These are phyloP conservation scores for Volucella bombylans DNA, from an alignment of 2,888 invertebrate genomes.

Conservation along the genomic window DNA sequence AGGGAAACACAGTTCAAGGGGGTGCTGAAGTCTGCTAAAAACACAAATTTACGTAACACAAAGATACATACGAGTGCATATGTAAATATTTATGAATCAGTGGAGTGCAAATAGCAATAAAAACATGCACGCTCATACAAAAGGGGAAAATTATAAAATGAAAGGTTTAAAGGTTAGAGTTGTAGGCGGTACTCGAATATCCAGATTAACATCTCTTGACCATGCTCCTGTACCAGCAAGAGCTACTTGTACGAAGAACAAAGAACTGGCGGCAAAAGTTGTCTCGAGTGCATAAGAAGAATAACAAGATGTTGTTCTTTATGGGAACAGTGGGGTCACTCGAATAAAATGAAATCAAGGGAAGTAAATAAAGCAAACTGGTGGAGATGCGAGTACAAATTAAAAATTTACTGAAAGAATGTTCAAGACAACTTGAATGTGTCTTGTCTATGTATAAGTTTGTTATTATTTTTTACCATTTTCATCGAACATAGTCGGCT, in stretches of 20 bases:
- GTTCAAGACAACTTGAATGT: no score
- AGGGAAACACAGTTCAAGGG: constrained; percentile 18
- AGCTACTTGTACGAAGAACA: not conserved
- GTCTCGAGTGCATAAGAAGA: not conserved
- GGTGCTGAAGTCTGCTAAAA: not conserved
- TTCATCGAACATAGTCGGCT: no score
- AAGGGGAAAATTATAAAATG: not conserved
- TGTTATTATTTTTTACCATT: no score
- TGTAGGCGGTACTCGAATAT: not conserved
- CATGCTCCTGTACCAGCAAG: constrained; percentile 8
- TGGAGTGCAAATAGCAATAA: not conserved
- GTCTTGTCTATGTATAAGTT: no score
- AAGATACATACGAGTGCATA: not conserved
- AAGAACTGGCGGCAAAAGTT: not conserved
- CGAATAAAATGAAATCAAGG: no score
- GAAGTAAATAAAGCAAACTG: no score
- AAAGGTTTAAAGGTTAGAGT: not conserved
- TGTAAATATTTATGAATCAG: not conserved
- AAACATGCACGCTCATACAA: not conserved
- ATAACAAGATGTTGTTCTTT: not conserved
- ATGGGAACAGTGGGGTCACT: constrained; percentile 2
- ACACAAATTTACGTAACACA: constrained; percentile 4
- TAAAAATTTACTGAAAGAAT: no score
- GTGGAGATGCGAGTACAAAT: no score
- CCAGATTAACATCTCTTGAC: not conserved